Conservation (phyloP, 2,797 vertebrate species). For the Myiothlypis coronata region DNA sequence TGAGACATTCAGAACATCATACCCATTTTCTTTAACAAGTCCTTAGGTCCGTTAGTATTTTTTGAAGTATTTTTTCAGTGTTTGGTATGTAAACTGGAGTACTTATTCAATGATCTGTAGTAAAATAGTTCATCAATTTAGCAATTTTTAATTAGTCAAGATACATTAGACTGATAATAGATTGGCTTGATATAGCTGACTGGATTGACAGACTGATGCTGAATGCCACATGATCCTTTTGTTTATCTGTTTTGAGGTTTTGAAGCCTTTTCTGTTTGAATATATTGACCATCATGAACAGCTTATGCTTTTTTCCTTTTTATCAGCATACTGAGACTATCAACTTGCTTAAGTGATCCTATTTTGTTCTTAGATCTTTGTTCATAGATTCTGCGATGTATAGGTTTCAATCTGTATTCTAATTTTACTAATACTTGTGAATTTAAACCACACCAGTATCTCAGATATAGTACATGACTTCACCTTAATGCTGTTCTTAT, state of each 20-base stretch:
- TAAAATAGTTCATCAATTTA: neutral
- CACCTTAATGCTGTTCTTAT: neutral
- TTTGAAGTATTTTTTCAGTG: neutral
- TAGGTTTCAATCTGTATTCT: neutral
- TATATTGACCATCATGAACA: accelerated
- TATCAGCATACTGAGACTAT: neutral
- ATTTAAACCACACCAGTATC: neutral
- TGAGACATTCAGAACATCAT: neutral
- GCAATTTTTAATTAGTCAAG: neutral
- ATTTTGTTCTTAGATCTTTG: neutral
- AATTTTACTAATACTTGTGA: neutral
- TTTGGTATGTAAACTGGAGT: neutral
- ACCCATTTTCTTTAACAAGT: neutral
- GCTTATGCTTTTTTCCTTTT: accelerated
- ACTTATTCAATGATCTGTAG: neutral
- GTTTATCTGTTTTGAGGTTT: neutral
- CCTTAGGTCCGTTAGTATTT: neutral
- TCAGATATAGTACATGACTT: neutral
- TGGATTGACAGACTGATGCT: neutral
- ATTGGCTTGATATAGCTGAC: neutral
- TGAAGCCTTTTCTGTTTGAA: neutral
- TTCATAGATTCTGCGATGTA: neutral
- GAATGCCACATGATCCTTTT: neutral
- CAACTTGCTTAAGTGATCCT: neutral
- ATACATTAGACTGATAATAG: neutral